These are phyloP conservation scores for Stegodyphus dumicola DNA, from an alignment of 1,140 invertebrate genomes.

Conservation along the genomic window DNA sequence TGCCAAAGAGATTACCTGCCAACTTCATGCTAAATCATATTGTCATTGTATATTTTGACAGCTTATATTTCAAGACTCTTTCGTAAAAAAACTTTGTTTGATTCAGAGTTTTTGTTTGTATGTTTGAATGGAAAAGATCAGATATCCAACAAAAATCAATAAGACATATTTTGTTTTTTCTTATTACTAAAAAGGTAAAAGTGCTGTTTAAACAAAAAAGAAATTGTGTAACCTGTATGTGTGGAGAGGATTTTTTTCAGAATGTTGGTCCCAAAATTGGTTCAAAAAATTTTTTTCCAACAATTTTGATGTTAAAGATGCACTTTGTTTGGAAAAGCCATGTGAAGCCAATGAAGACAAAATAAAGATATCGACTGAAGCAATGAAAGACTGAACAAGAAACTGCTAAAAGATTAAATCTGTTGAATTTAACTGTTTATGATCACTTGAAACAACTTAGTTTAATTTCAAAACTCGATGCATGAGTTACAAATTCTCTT, in stretches of 20 bases:
- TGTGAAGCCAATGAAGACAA: background rate
- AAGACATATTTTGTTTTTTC: background rate
- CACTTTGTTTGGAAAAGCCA: background rate
- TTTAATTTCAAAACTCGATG: background rate
- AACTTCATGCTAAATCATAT: too few species aligned
- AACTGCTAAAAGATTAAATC: background rate
- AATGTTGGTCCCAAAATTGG: background rate
- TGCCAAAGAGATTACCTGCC: too few species aligned
- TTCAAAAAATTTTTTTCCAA: background rate
- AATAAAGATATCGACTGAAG: background rate
- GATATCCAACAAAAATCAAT: background rate
- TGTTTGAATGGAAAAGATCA: too few species aligned
- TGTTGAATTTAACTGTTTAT: slow-evolving; percentile 2
- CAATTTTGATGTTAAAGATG: background rate
- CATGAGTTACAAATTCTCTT: background rate
- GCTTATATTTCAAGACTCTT: too few species aligned
- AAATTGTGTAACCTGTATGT: background rate
- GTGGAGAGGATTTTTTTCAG: background rate
- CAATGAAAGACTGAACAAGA: background rate
- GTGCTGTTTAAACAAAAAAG: background rate
- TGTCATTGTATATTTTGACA: too few species aligned
- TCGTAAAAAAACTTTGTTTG: too few species aligned
- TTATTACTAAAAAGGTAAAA: background rate
- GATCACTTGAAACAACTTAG: slow-evolving; percentile 1
- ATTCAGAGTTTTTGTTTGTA: too few species aligned